These are phyloP conservation scores for Drosophila malerkotliana DNA, from an alignment of 1,140 invertebrate genomes.

Conservation along the genomic window DNA sequence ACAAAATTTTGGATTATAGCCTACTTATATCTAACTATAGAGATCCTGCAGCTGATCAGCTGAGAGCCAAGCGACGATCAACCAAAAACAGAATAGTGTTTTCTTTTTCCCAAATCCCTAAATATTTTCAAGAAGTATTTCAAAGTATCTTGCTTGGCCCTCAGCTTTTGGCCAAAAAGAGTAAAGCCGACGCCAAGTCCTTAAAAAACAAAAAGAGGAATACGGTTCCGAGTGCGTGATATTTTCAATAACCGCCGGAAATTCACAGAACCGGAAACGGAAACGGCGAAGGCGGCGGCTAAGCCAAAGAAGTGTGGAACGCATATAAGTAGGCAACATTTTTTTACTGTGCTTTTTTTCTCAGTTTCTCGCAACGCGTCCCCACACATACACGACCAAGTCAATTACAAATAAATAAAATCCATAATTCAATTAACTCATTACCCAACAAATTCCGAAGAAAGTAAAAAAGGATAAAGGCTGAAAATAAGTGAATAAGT, in stretches of 20 bases:
- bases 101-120: neutral
- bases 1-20: neutral
- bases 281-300: neutral
- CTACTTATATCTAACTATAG: neutral
- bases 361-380: conserved; percentile 55
- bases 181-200: conserved; percentile 33
- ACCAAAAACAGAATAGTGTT: neutral
- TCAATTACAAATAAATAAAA: conserved; percentile 14
- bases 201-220: conserved; percentile 1
- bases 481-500: neutral
- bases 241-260: conserved; percentile 10
- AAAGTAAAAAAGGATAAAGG: neutral
- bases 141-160: neutral
- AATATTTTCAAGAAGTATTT: neutral
- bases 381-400: neutral
- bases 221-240: conserved; percentile 23
- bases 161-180: neutral
- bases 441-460: conserved; percentile 4
- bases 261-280: neutral
- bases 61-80: neutral
- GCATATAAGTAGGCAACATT: conserved; percentile 30
- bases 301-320: neutral
- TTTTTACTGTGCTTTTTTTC: conserved; percentile 77
- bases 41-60: neutral
- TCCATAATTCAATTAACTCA: conserved; percentile 34